Conservation (phyloP, 2,797 vertebrate species). For the Thalassophryne amazonica region DNA sequence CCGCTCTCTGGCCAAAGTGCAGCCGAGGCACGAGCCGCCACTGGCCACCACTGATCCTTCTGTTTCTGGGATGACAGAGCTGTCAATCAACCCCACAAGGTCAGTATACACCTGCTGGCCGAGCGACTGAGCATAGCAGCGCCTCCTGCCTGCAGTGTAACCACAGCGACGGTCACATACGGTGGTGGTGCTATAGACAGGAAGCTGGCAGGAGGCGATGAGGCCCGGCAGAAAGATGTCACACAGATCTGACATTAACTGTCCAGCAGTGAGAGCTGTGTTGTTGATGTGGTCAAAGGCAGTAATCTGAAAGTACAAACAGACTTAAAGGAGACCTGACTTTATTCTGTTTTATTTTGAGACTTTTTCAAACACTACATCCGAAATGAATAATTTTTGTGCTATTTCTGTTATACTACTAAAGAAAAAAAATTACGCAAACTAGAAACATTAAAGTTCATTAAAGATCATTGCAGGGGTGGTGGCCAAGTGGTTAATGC, state of each 20-base stretch:
- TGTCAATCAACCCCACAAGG: conserved; percentile 61
- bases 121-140: conserved; percentile 64
- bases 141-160: conserved; percentile 66
- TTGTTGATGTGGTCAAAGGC: background rate
- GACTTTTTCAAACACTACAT: background rate
- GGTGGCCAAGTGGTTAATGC: too few relatives aligned
- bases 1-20: conserved; percentile 37
- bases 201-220: conserved; percentile 55
- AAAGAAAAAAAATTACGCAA: too few relatives aligned
- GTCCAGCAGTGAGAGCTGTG: background rate
- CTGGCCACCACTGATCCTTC: too few relatives aligned
- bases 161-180: conserved; percentile 60
- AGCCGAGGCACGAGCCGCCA: background rate
- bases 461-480: too few relatives aligned
- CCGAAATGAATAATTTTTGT: background rate
- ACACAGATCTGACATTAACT: conserved; percentile 64
- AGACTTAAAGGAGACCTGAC: background rate
- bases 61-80: background rate
- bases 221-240: conserved; percentile 72
- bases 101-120: conserved; percentile 75
- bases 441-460: too few relatives aligned
- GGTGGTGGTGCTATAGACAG: conserved; percentile 69
- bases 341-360: background rate
- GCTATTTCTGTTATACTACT: background rate
- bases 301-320: conserved; percentile 11